Evolutionary conservation across 2,888 invertebrate genomes (phyloP), one percentile per base, ranked within the genome.

Genomic region (Drosophila rellima): DNA sequence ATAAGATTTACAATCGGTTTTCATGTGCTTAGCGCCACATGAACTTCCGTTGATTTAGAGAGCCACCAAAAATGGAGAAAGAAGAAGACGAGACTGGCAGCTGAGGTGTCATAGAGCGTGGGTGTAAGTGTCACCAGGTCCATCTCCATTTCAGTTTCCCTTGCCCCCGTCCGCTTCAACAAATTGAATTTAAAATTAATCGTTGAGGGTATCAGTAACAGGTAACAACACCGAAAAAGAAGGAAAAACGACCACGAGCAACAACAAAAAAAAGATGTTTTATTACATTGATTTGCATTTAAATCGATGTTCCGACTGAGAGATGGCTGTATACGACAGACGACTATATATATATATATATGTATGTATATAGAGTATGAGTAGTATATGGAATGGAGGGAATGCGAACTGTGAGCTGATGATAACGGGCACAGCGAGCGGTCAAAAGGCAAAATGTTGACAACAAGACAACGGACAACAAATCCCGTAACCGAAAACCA

Each of bases 231-330:
- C 10, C 35, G 35, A 52, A 42, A 64, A 67, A 23, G 55, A 62
- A 26, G 18, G 44, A 56, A 60, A 31, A 50, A 47, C 23, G 37
- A 59, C 7, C 18, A 20, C 39, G 44, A 54, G 44, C 52, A 62
- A 62, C 56, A 54, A 39, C 51, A 55, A 61, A 55, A 61, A 61
- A 75, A 81, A 82, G 70, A 85, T 85, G 86, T 84, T 84, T 84
- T 91, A 91, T 91, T 90, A 89, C 86, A 85, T 90, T 91, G 90
- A 90, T 90, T 91, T 90, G 91, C 91, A 90, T 90, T 90, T 90
- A 90, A 90, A 90, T 90, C 87, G 90, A 78, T 86, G 80, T 86
- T 75, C 64, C 68, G 55, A 59, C 68, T 55, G 47, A 10, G 63
- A 60, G 67, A 67, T 68, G 68, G 23, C 67, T 77, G 61, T 72